Evolutionary conservation across 2,888 invertebrate species (phyloP).

Genomic region (Leptura quadrifasciata): DNA sequence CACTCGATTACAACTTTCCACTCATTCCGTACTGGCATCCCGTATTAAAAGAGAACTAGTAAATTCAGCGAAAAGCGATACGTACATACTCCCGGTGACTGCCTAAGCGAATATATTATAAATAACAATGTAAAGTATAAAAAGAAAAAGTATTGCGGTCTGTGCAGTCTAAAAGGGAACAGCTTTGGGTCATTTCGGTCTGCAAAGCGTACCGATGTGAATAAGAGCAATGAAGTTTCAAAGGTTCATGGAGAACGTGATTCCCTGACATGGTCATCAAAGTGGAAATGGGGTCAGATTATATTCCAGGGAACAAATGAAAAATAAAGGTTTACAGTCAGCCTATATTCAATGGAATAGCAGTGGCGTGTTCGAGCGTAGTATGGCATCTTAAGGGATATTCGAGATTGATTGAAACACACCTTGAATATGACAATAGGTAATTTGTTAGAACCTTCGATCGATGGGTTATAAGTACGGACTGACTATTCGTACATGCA

Average conservation of each 20-base stretch:
- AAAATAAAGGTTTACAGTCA: conserved; percentile 45
- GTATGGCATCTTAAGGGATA: not conserved
- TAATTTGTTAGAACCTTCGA: no score
- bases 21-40: no score
- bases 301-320: conserved; percentile 52
- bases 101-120: conserved; percentile 4
- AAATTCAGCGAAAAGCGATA: not conserved
- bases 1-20: no score
- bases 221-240: conserved; percentile 54
- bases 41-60: not conserved
- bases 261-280: conserved; percentile 53
- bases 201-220: conserved; percentile 39
- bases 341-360: conserved; percentile 29
- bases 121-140: conserved; percentile 5
- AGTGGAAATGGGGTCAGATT: conserved; percentile 50
- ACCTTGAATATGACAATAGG: no score
- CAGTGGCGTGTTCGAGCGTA: conserved; percentile 40
- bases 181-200: conserved; percentile 23
- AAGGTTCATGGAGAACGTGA: conserved; percentile 52
- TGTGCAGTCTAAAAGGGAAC: conserved; percentile 19
- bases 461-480: no score
- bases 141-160: conserved; percentile 31
- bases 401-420: no score
- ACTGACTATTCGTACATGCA: no score
- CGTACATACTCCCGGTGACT: not conserved